A percentile compares a stretch with the other conserved stretches of the same genome.
phyloP scores from a whole-genome alignment of 2,113 vertebrate genomes.

The Egretta garzetta region DNA sequence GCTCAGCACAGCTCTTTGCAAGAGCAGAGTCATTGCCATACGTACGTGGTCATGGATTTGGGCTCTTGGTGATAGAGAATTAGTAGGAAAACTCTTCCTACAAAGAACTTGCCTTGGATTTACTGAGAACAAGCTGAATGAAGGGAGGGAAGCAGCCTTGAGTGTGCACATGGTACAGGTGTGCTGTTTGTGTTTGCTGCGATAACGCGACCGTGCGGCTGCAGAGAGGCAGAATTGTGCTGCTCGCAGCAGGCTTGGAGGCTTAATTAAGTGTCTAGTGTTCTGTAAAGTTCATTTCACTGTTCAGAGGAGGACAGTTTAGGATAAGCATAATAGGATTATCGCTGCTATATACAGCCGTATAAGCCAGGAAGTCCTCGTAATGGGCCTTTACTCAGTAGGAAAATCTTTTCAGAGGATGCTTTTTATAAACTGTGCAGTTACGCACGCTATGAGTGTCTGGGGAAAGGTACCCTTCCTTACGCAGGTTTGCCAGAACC shows the following conservation, averaged over 20 bases:
- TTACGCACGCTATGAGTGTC: background rate
- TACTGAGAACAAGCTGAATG: background rate
- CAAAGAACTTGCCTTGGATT: background rate
- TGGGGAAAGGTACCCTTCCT: background rate
- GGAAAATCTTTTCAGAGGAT: constrained; percentile 49
- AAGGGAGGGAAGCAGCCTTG: background rate
- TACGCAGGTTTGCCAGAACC: background rate
- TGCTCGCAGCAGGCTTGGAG: background rate
- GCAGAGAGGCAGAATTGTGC: background rate
- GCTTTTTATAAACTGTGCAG: background rate
- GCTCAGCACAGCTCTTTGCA: background rate
- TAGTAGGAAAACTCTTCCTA: background rate
- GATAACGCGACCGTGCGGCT: background rate
- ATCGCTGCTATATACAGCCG: constrained; percentile 62
- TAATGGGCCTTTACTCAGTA: constrained; percentile 60
- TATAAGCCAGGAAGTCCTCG: constrained; percentile 71
- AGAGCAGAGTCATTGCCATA: background rate
- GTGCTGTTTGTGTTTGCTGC: background rate
- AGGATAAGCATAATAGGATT: constrained; percentile 75
- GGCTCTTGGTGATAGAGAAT: background rate
- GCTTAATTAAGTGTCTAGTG: constrained; percentile 46
- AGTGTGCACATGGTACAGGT: background rate
- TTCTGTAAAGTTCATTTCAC: constrained; percentile 61
- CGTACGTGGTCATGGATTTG: rapidly evolving
- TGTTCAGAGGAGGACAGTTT: constrained; percentile 63